A percentile compares a stretch with the other conserved stretches of the same genome.
Evolutionary conservation across 2,797 vertebrate species (phyloP).

Genomic region (Acestrorhynchus altus): DNA sequence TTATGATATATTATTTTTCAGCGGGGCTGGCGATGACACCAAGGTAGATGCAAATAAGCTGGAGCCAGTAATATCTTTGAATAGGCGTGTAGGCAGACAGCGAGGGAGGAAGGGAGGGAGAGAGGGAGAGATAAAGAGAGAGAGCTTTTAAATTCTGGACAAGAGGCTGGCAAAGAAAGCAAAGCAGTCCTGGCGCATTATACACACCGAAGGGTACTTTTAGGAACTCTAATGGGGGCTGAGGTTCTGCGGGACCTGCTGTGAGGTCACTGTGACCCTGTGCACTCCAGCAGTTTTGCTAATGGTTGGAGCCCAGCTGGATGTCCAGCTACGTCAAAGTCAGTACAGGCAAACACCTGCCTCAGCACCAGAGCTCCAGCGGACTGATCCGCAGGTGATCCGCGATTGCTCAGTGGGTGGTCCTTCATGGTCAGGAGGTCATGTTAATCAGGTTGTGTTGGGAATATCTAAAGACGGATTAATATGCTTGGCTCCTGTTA

Average conservation of each 20-base stretch:
- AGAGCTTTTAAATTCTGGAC: not conserved
- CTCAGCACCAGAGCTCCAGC: not conserved
- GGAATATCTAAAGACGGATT: not conserved
- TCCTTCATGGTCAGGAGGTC: not conserved
- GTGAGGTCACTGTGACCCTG: conserved; percentile 6
- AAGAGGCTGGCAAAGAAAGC: not conserved
- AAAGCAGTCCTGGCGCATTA: not conserved
- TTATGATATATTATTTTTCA: not conserved
- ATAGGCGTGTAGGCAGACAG: not conserved
- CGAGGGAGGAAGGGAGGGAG: not conserved
- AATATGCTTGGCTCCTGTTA: not conserved
- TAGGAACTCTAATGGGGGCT: conserved; percentile 30
- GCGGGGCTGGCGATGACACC: not conserved
- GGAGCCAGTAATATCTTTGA: not conserved
- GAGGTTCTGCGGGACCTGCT: conserved; percentile 19
- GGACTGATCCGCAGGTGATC: not conserved
- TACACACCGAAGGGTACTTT: not conserved
- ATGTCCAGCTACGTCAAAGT: not conserved
- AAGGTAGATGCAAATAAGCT: not conserved
- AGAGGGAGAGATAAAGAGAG: not conserved
- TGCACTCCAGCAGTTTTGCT: conserved; percentile 1
- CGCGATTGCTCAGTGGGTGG: not conserved
- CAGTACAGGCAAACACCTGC: not conserved
- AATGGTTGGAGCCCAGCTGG: not conserved
- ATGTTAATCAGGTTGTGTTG: not conserved